Evolutionary conservation across 2,888 invertebrate genomes (phyloP), one percentile per base, ranked within the genome.

Genomic region (Elysia crispata): DNA sequence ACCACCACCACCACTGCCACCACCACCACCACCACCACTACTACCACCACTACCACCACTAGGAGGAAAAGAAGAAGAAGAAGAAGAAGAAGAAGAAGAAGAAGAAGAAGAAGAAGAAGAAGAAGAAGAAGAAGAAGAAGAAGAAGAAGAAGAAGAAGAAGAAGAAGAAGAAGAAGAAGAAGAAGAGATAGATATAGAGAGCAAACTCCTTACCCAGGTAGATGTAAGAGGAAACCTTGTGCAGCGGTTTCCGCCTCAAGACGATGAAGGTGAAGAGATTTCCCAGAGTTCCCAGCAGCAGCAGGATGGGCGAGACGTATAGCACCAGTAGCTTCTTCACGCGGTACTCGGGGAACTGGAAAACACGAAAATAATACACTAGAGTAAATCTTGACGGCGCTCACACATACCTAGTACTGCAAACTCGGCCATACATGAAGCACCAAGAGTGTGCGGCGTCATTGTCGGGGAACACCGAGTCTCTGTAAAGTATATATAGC

Each of bases 191-290:
- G 33, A 77, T 66, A 77, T 25, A 77, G n/a, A n/a, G n/a, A n/a
- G n/a, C n/a, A n/a, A n/a, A n/a, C n/a, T n/a, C n/a, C n/a, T n/a
- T 69, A 79, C 79, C 79, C 33, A 92, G 85, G 82, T 91, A 92
- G 30, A 88, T 82, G 83, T 91, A 91, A n/a, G 90, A 90, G 1
- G 91, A 91, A 50, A 89, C 87, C 72, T 89, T 85, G 6, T 86
- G 84, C 91, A 91, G 91, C 6, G 90, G 85, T 66, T 88, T 85
- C 57, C 89, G 86, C n/a, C 89, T 83, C n/a, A 92, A 84, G 69
- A 91, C 88, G 33, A 90, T 84, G 79, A 91, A 90, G 6, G 91
- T 89, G 73, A 92, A 86, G 30, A 90, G 76, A 83, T 92, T 92
- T 25, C 91, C 91, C 50, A 91, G 86, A 1, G 90, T 89, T 25